phyloP scores from a whole-genome alignment of 2,113 vertebrate genomes.

The Megaptera novaeangliae region DNA sequence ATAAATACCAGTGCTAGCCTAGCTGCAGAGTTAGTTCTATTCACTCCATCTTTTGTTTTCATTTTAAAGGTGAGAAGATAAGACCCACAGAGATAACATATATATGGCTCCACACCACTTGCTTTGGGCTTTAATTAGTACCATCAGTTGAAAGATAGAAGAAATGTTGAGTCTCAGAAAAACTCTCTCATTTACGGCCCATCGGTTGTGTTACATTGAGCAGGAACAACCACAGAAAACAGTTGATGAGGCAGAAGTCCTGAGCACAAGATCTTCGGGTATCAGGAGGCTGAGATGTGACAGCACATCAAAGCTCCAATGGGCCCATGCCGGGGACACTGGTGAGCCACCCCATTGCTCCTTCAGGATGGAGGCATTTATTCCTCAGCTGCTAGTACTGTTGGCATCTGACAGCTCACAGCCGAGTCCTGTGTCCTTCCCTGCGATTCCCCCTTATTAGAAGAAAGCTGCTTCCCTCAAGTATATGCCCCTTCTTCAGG shows the following conservation, averaged over 20 bases:
- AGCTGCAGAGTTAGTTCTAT: background rate
- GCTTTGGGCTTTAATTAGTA: background rate
- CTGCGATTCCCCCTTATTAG: background rate
- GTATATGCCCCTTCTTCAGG: background rate
- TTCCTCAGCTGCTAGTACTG: background rate
- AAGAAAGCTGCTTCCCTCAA: background rate
- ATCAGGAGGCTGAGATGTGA: fast-evolving
- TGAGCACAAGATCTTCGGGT: background rate
- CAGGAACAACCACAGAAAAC: background rate
- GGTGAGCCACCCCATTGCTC: background rate
- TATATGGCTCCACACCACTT: background rate
- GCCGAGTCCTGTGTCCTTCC: background rate
- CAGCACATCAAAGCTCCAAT: background rate
- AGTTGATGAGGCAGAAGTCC: background rate
- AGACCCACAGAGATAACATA: background rate
- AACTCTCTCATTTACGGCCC: background rate
- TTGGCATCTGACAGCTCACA: background rate
- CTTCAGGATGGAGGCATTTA: background rate
- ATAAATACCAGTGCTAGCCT: background rate
- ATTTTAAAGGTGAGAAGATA: background rate
- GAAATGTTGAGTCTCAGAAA: background rate
- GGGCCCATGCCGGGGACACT: too few relatives aligned
- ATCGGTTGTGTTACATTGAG: background rate
- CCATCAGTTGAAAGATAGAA: conserved; percentile 5
- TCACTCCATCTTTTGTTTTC: background rate